Evolutionary conservation across 2,113 vertebrate species (phyloP).

Genomic region (Datnioides undecimradiatus): DNA sequence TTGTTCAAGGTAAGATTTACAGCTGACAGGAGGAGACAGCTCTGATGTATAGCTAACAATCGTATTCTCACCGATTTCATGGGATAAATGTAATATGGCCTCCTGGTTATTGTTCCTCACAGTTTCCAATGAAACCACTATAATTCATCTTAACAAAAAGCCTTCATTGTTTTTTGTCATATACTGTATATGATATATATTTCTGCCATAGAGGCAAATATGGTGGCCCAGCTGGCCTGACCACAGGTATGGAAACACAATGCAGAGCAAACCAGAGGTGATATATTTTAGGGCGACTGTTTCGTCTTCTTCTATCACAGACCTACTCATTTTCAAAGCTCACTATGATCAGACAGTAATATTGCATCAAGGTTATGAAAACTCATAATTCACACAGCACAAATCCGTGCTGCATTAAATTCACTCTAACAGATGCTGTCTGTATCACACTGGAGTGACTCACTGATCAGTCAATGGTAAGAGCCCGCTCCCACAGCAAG

Average conservation of each 20-base stretch:
- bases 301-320: slow-evolving; percentile 10
- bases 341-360: slow-evolving; percentile 45
- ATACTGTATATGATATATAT: neutral
- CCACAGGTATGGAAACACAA: slow-evolving; percentile 1
- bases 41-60: slow-evolving; percentile 22
- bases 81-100: slow-evolving; percentile 22
- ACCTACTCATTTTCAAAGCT: slow-evolving; percentile 34
- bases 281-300: neutral
- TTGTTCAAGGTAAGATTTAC: neutral
- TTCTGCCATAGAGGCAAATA: slow-evolving; percentile 20
- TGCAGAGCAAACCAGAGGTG: slow-evolving; percentile 9
- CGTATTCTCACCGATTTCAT: neutral
- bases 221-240: neutral
- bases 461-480: slow-evolving; percentile 75
- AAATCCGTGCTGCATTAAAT: slow-evolving; percentile 67
- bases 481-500: slow-evolving; percentile 63
- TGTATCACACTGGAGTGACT: slow-evolving; percentile 75
- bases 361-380: slow-evolving; percentile 67
- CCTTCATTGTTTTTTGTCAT: slow-evolving; percentile 6
- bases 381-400: slow-evolving; percentile 61
- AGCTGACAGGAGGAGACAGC: slow-evolving; percentile 8
- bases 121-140: slow-evolving; percentile 4
- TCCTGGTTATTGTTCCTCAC: neutral
- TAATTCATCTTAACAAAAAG: neutral
- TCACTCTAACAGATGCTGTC: slow-evolving; percentile 75